phyloP scores from a whole-genome alignment of 1,140 invertebrate species.

The Leptinotarsa defecta region DNA sequence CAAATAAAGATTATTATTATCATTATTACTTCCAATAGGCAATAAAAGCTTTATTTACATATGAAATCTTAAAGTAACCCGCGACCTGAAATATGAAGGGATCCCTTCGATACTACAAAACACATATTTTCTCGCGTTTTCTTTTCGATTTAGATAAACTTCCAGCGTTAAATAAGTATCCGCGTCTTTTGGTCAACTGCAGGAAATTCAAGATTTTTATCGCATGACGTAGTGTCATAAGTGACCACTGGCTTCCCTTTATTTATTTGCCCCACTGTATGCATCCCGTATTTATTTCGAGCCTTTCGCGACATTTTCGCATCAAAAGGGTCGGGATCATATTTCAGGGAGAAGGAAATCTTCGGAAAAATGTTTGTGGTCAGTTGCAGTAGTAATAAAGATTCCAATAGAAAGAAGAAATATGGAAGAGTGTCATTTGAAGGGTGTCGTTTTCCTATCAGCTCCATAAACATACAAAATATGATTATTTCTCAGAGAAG shows the following conservation, averaged over 20 bases:
- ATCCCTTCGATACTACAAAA: slow-evolving; percentile 33
- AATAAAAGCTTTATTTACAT: background rate
- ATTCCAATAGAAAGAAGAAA: background rate
- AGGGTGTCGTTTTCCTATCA: too few relatives aligned
- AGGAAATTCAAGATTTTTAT: slow-evolving; percentile 52
- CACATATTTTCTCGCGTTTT: slow-evolving; percentile 44
- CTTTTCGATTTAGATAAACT: slow-evolving; percentile 50
- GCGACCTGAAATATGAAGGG: background rate
- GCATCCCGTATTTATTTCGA: slow-evolving; percentile 18
- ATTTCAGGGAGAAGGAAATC: slow-evolving; percentile 14
- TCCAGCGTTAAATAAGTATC: slow-evolving; percentile 44
- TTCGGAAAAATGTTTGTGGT: background rate
- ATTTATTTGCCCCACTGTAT: slow-evolving; percentile 39
- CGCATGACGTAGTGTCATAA: slow-evolving; percentile 48
- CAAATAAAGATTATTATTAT: slow-evolving; percentile 26
- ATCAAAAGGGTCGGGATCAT: slow-evolving; percentile 21
- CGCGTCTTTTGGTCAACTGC: slow-evolving; percentile 48
- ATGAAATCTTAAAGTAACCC: background rate
- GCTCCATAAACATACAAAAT: too few relatives aligned
- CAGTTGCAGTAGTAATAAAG: slow-evolving; percentile 11
- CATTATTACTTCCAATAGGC: background rate
- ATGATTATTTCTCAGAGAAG: background rate
- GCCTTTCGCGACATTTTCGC: slow-evolving; percentile 10
- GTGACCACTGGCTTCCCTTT: slow-evolving; percentile 46
- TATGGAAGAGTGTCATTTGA: too few relatives aligned